A percentile compares a stretch with the other conserved stretches of the same genome.
Conservation (phyloP, 2,888 invertebrate species). For the Nebria brevicollis region DNA sequence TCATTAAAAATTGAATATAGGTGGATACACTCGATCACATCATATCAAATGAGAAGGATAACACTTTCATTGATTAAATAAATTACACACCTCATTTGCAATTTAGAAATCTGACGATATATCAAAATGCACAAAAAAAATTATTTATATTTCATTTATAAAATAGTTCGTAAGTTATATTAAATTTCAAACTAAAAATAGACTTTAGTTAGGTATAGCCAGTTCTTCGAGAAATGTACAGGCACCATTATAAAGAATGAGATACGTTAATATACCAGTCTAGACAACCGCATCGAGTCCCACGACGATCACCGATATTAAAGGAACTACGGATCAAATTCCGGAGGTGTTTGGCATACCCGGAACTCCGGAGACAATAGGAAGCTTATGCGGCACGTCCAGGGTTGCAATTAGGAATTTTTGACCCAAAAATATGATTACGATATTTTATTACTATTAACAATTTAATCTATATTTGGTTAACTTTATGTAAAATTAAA, state of each 20-base stretch:
- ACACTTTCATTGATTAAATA: no score
- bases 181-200: no score
- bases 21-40: no score
- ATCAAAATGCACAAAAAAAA: no score
- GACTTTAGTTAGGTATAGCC: no score
- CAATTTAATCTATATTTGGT: background rate
- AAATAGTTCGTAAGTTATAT: no score
- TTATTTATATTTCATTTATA: no score
- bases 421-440: background rate
- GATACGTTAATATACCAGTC: background rate
- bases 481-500: no score
- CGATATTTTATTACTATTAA: background rate
- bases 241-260: background rate
- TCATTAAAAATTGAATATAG: no score
- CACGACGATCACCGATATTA: conserved; percentile 6
- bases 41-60: no score
- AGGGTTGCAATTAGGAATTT: background rate
- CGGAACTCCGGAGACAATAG: conserved; percentile 6
- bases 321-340: conserved; percentile 8
- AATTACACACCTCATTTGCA: no score
- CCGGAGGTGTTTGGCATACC: conserved; percentile 10
- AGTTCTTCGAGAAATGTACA: background rate
- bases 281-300: background rate
- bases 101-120: no score
- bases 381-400: background rate